Percentiles rank a stretch among this genome's conserved stretches.
Evolutionary conservation across 37 sponge, comb jelly and placozoan genomes (phyloP).

Genomic region (Ephydatia muelleri): DNA sequence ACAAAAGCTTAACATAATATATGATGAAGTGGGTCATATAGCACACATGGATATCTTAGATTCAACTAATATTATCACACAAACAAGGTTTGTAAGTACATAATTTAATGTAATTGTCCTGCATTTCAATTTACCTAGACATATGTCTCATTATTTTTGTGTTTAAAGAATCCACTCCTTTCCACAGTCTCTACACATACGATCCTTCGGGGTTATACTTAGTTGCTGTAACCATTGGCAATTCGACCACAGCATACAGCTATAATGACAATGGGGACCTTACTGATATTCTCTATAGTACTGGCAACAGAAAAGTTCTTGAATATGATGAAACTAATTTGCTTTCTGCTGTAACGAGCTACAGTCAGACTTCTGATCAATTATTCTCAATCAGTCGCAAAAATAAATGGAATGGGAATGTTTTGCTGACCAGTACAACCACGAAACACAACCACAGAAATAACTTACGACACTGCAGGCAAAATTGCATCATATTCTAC

Average conservation of each 20-base stretch:
- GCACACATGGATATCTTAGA: constrained; percentile 16
- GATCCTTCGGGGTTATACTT: not conserved
- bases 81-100: constrained; percentile 18
- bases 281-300: not conserved
- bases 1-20: constrained; percentile 4
- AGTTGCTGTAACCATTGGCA: constrained; percentile 9
- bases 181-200: constrained; percentile 17
- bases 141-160: not conserved
- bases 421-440: constrained; percentile 2
- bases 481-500: not conserved
- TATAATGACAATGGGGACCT: constrained; percentile 27
- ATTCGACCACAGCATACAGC: not conserved
- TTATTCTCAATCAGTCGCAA: not conserved
- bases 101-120: too few species aligned
- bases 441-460: not conserved
- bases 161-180: not conserved
- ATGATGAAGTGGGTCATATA: constrained; percentile 13
- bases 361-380: not conserved
- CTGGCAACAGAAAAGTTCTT: not conserved
- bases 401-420: constrained; percentile 24
- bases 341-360: not conserved
- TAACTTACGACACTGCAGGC: not conserved
- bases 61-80: not conserved
- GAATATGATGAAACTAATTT: constrained; percentile 3
- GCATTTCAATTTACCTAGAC: too few species aligned